phyloP scores from a whole-genome alignment of 2,113 vertebrate species.

The Sapajus apella region DNA sequence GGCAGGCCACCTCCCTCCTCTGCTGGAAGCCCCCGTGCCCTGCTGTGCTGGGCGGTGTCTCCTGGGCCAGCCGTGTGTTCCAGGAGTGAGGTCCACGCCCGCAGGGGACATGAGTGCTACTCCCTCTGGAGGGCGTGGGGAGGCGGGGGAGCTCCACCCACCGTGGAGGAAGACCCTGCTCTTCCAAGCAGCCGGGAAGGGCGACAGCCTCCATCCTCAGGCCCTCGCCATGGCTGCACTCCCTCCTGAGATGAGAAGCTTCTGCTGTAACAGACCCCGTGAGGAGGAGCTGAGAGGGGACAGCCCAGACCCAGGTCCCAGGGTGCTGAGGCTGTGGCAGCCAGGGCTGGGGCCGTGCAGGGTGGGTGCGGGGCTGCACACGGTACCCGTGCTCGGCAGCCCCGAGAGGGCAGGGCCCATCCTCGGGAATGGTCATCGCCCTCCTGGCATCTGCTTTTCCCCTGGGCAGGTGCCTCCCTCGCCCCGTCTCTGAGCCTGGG shows the following conservation, averaged over 20 bases:
- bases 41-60: too few relatives aligned
- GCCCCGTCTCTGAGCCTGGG: neutral
- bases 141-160: neutral
- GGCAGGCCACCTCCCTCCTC: neutral
- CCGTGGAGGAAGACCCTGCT: neutral
- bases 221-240: neutral
- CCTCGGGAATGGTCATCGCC: neutral
- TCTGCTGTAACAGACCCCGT: neutral
- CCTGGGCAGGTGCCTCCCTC: neutral
- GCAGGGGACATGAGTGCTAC: neutral
- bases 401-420: neutral
- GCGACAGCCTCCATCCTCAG: neutral
- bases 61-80: too few relatives aligned
- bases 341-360: too few relatives aligned
- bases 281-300: neutral
- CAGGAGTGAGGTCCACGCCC: too few relatives aligned
- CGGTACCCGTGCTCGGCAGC: fast-evolving
- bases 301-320: too few relatives aligned
- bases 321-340: too few relatives aligned
- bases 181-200: neutral
- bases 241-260: too few relatives aligned
- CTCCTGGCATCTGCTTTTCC: neutral
- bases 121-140: neutral
- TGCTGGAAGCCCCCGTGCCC: neutral
- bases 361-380: too few relatives aligned